Evolutionary conservation across 2,797 vertebrate genomes (phyloP).

Genomic region (Brotula barbata): DNA sequence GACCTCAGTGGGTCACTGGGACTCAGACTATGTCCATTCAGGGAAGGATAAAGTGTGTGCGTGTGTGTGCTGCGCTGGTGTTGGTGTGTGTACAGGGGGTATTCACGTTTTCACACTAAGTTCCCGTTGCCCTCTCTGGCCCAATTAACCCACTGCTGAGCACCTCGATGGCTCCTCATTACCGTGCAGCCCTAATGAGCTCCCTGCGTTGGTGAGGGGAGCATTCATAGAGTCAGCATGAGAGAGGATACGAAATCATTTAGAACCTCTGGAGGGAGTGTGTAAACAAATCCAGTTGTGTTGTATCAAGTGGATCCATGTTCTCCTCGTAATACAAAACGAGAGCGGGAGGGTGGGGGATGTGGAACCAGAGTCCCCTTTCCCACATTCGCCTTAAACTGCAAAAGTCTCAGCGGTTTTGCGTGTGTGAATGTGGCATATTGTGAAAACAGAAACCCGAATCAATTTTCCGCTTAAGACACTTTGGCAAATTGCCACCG

Average conservation of each 20-base stretch:
- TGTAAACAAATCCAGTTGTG: constrained; percentile 60
- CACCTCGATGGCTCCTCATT: constrained; percentile 71
- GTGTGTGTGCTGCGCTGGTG: constrained; percentile 22
- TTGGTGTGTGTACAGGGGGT: constrained; percentile 23
- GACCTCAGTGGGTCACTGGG: constrained; percentile 59
- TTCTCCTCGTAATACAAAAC: constrained; percentile 2
- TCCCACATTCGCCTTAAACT: constrained; percentile 16
- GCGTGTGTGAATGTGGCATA: constrained; percentile 10
- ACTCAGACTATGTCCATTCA: constrained; percentile 66
- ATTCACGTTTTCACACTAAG: constrained; percentile 53
- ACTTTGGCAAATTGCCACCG: constrained; percentile 24
- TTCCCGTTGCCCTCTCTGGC: constrained; percentile 57
- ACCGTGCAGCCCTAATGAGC: constrained; percentile 67
- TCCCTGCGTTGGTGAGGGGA: constrained; percentile 51
- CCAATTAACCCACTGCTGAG: constrained; percentile 77
- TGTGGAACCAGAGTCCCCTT: not conserved
- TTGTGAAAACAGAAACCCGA: constrained; percentile 27
- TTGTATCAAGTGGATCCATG: constrained; percentile 16
- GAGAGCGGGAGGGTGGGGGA: not conserved
- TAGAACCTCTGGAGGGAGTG: constrained; percentile 44
- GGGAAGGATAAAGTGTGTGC: constrained; percentile 47
- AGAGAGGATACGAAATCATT: constrained; percentile 48
- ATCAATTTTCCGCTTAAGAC: constrained; percentile 8
- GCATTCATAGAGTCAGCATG: constrained; percentile 54
- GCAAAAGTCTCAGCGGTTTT: constrained; percentile 27